Base-by-base conservation (phyloP, 2,113 vertebrate species). In the Natator depressus region DNA sequence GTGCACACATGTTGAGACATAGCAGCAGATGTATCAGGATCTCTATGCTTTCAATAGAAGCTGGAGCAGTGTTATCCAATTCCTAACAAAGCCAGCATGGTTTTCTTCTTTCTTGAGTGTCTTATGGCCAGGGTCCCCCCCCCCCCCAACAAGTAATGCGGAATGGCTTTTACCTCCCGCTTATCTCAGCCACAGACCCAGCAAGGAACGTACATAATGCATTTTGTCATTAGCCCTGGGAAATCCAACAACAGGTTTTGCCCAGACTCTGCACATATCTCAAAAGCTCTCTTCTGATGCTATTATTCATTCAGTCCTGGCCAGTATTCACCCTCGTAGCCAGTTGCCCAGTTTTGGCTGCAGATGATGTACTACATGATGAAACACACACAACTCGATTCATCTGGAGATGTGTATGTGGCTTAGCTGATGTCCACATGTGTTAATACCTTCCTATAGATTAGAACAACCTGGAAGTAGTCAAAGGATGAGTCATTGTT, bases 1-100 rank as follows among this genome's bases (percentile, higher is more conserved):
- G 0, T 5, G 35, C 13, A 59, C 35, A 14, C 13, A 8, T 27
- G 35, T 1, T 2, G 25, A 46, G 7, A 75, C 22, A 42, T 42
- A 75, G 38, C 38, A 75, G 72, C 72, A 75, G 9, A 42, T 24
- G 72, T 25, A 38, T 38, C 42, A 38, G 10, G 38, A 42, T 46
- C 22, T 24, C 72, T 19, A 2, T 65, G 62, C 10, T 53, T 53
- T 27, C 29, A 49, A 11, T 83, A 47, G 0, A 1, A 83, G 76
- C 57, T 51, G 75, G 42, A 84, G 51, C 46, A 42, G 80, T 55
- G 27, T 1, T 1, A 51, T 35, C 25, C 25, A 35, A 46, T 82
- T 83, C 31, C 62, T 88, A 49, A 65, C 24, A 4, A 12, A 6
- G 10, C 20, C 0, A 0, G 20, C n/a, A 72, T 7, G 9, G 47